These are phyloP conservation scores for Melitaea cinxia DNA, from an alignment of 1,140 invertebrate genomes.

Conservation along the genomic window DNA sequence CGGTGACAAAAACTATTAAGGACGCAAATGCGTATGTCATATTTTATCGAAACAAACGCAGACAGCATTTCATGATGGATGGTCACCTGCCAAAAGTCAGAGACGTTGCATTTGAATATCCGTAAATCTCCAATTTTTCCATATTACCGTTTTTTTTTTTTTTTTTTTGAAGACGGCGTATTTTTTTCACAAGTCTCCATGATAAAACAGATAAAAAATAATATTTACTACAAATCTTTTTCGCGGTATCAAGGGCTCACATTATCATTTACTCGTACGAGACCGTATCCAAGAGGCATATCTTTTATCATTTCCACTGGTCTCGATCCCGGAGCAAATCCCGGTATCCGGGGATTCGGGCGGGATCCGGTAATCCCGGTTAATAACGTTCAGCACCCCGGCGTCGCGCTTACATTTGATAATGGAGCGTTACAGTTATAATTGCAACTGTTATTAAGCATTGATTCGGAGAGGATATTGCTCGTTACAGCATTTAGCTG, in stretches of 20 bases:
- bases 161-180: too few relatives aligned
- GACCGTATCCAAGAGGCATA: constrained; percentile 58
- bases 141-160: too few relatives aligned
- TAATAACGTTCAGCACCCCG: constrained; percentile 68
- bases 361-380: constrained; percentile 77
- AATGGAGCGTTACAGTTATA: constrained; percentile 73
- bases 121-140: too few relatives aligned
- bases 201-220: constrained; percentile 1
- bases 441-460: constrained; percentile 50
- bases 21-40: background rate
- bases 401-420: constrained; percentile 57
- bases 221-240: constrained; percentile 22
- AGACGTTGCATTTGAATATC: background rate
- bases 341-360: constrained; percentile 68
- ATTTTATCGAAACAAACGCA: constrained; percentile 1
- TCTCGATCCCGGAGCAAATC: constrained; percentile 74
- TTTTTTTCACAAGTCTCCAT: background rate
- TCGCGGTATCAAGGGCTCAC: constrained; percentile 42
- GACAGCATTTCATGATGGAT: background rate
- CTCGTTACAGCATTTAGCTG: background rate
- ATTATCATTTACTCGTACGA: constrained; percentile 37
- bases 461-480: constrained; percentile 10
- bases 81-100: background rate
- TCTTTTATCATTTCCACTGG: constrained; percentile 73
- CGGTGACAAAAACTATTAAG: background rate